phyloP scores from a whole-genome alignment of 2,888 invertebrate species.

The Pyrgus malvae region DNA sequence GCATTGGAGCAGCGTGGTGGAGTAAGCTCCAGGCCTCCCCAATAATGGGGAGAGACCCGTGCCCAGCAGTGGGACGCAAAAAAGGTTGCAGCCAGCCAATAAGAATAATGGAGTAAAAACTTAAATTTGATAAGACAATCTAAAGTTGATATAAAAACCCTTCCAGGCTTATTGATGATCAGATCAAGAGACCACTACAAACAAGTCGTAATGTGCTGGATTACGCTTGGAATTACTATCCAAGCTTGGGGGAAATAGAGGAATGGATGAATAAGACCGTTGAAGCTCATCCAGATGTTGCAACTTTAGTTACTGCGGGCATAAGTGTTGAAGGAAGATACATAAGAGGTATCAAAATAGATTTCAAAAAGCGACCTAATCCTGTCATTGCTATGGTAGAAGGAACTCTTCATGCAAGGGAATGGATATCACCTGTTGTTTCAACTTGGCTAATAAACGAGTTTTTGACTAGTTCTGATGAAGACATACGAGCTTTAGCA shows the following conservation, averaged over 20 bases:
- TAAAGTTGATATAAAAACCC: too few species aligned
- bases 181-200: slow-evolving; percentile 43
- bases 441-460: slow-evolving; percentile 86
- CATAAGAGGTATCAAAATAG: slow-evolving; percentile 70
- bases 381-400: slow-evolving; percentile 51
- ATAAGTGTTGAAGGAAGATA: slow-evolving; percentile 63
- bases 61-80: too few species aligned
- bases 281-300: slow-evolving; percentile 64
- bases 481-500: slow-evolving; percentile 77
- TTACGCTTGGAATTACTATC: slow-evolving; percentile 81
- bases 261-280: slow-evolving; percentile 80
- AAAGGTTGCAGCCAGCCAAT: too few species aligned
- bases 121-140: too few species aligned
- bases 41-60: too few species aligned
- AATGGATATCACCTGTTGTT: slow-evolving; percentile 87
- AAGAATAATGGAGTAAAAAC: too few species aligned
- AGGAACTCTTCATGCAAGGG: slow-evolving; percentile 86
- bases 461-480: slow-evolving; percentile 82
- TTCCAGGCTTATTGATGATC: slow-evolving; percentile 50
- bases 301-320: slow-evolving; percentile 64
- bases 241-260: slow-evolving; percentile 82
- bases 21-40: too few species aligned
- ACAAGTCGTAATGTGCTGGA: slow-evolving; percentile 32
- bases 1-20: too few species aligned
- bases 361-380: slow-evolving; percentile 46